Evolutionary conservation across 2,888 invertebrate species (phyloP).

Genomic region (Ophioninae sp.): DNA sequence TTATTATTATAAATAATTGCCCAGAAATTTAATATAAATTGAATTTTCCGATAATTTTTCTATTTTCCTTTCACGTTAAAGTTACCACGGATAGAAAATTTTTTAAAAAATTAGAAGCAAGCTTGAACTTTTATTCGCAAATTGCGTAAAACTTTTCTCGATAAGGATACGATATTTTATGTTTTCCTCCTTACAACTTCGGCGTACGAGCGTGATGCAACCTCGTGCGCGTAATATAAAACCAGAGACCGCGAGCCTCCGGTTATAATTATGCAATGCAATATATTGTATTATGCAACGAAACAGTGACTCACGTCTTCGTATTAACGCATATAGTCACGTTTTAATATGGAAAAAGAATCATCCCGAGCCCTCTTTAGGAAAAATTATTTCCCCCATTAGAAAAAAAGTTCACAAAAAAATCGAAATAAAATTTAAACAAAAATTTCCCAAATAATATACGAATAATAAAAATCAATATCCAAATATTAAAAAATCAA

Average conservation of each 20-base stretch:
- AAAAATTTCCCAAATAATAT: background rate
- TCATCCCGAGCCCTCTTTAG: background rate
- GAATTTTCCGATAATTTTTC: no score
- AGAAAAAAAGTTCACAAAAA: background rate
- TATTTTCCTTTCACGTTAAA: background rate
- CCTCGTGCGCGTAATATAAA: constrained; percentile 53
- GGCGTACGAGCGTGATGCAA: constrained; percentile 47
- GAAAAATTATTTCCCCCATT: background rate
- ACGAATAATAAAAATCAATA: no score
- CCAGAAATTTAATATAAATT: no score
- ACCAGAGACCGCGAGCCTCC: constrained; percentile 53
- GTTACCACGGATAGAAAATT: background rate
- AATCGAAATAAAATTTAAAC: background rate
- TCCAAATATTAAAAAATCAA: no score
- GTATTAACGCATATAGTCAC: constrained; percentile 23
- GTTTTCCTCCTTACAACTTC: constrained; percentile 42
- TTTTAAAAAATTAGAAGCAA: background rate
- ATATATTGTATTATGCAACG: constrained; percentile 52
- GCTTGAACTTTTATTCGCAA: constrained; percentile 1
- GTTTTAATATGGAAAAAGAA: background rate
- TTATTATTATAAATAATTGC: no score
- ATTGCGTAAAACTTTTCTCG: background rate
- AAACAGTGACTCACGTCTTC: constrained; percentile 37
- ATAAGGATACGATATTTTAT: constrained; percentile 15
- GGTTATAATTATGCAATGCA: constrained; percentile 54